Evolutionary conservation across 2,888 invertebrate genomes (phyloP).

Genomic region (Atethmia centrago): DNA sequence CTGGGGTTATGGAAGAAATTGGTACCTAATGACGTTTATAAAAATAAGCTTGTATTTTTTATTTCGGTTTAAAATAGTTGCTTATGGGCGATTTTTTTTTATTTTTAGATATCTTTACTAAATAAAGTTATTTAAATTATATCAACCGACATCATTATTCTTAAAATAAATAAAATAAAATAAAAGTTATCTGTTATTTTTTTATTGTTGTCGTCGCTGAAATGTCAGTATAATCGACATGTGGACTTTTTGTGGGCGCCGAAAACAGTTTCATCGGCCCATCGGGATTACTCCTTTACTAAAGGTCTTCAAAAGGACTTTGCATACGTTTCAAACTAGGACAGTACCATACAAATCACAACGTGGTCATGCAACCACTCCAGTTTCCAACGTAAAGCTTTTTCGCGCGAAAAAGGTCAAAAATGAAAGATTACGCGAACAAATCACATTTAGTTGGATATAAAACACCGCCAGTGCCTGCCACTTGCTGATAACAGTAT

Average conservation of each 20-base stretch:
- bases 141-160: no score
- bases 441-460: slow-evolving; percentile 68
- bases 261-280: not conserved
- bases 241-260: not conserved
- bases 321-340: not conserved
- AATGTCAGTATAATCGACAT: not conserved
- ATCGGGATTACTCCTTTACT: no score
- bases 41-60: no score
- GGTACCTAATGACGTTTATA: not conserved
- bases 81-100: not conserved
- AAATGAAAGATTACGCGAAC: slow-evolving; percentile 67
- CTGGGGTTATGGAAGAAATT: not conserved
- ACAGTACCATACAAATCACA: slow-evolving; percentile 18
- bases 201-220: no score
- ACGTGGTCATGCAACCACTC: slow-evolving; percentile 2
- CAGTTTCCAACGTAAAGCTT: slow-evolving; percentile 38
- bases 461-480: slow-evolving; percentile 62
- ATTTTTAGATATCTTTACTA: not conserved
- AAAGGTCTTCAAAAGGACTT: not conserved
- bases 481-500: slow-evolving; percentile 67
- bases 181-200: no score
- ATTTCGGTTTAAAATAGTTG: not conserved
- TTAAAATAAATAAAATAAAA: no score
- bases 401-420: slow-evolving; percentile 58
- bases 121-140: no score